Evolutionary conservation across 2,888 invertebrate species (phyloP).

Genomic region (Trissolcus japonicus): DNA sequence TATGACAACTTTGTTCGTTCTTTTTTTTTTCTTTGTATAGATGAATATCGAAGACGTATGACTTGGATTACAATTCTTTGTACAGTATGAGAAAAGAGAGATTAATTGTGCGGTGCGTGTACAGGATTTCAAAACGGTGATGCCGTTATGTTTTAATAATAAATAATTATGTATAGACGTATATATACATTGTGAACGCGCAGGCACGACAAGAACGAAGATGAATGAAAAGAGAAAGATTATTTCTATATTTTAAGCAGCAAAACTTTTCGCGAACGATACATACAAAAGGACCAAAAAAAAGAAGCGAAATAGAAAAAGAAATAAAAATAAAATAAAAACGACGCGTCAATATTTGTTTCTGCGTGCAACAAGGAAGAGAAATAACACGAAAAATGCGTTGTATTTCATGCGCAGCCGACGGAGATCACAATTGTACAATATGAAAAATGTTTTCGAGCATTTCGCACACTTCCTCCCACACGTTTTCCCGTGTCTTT

Average conservation of each 20-base stretch:
- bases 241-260: conserved; percentile 67
- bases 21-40: conserved; percentile 30
- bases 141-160: conserved; percentile 45
- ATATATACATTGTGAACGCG: conserved; percentile 52
- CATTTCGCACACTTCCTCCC: conserved; percentile 57
- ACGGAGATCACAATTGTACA: conserved; percentile 51
- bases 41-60: conserved; percentile 40
- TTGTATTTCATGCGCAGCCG: conserved; percentile 43
- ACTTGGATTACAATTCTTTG: conserved; percentile 50
- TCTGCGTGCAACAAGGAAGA: conserved; percentile 51
- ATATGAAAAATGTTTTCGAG: conserved; percentile 58
- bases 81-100: conserved; percentile 52
- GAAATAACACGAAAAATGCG: conserved; percentile 12
- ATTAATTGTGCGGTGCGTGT: conserved; percentile 46
- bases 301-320: conserved; percentile 21
- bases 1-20: not conserved
- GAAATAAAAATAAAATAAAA: conserved; percentile 12
- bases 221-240: conserved; percentile 56
- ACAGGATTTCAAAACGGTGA: conserved; percentile 47
- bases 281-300: conserved; percentile 46
- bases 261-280: conserved; percentile 31
- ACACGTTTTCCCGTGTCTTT: conserved; percentile 60
- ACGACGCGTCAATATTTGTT: conserved; percentile 49
- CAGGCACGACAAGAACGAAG: conserved; percentile 51
- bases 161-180: conserved; percentile 57